Conservation (phyloP, 2,797 vertebrate genomes). For the Sebastes miniatus region DNA sequence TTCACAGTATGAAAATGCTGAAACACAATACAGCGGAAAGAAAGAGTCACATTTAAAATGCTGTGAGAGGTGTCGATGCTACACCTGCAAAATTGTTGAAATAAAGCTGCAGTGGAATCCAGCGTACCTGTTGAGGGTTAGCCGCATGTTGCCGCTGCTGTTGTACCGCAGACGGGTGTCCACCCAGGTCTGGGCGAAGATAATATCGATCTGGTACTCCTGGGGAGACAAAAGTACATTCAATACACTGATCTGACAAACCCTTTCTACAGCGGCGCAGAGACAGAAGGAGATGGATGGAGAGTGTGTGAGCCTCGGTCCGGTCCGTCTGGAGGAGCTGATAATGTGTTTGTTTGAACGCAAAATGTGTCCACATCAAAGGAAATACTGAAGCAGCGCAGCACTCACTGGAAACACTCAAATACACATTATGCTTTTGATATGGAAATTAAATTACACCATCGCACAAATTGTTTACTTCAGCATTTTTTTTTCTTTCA, state of each 20-base stretch:
- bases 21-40: conserved; percentile 12
- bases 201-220: conserved; percentile 97
- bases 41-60: background rate
- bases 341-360: conserved; percentile 40
- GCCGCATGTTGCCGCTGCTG: conserved; percentile 92
- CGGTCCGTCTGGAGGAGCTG: conserved; percentile 13
- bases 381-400: conserved; percentile 5
- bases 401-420: conserved; percentile 13
- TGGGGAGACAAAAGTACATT: conserved; percentile 64
- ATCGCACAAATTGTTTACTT: conserved; percentile 38
- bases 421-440: conserved; percentile 52
- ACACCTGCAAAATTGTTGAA: background rate
- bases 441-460: conserved; percentile 58
- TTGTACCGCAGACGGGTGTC: conserved; percentile 93
- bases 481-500: conserved; percentile 24
- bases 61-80: background rate
- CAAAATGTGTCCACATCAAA: conserved; percentile 57
- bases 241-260: conserved; percentile 37
- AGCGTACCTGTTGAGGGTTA: conserved; percentile 83
- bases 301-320: background rate
- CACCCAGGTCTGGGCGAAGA: conserved; percentile 94
- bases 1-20: conserved; percentile 35
- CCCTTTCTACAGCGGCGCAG: background rate
- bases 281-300: conserved; percentile 9
- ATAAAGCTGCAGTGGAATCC: background rate